phyloP scores from a whole-genome alignment of 2,797 vertebrate genomes.

The Scyliorhinus canicula region DNA sequence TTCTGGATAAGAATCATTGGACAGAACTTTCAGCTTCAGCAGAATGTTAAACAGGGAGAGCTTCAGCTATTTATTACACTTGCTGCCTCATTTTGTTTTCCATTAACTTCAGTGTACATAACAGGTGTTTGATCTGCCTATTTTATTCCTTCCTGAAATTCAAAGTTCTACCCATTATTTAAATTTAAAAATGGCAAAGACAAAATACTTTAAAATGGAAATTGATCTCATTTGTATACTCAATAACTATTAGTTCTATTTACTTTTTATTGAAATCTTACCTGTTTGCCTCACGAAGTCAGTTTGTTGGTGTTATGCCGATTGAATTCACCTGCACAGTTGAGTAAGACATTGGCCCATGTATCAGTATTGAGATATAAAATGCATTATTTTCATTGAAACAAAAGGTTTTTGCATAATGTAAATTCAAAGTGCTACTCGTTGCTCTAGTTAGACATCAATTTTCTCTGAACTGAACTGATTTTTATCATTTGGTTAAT shows the following conservation, averaged over 20 bases:
- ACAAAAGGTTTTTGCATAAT: background rate
- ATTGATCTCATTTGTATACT: background rate
- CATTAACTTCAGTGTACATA: background rate
- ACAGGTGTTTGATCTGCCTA: background rate
- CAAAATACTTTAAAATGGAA: background rate
- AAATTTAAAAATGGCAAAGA: background rate
- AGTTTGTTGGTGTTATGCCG: background rate
- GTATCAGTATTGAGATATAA: background rate
- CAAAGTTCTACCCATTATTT: background rate
- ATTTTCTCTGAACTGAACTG: background rate
- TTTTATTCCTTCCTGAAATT: background rate
- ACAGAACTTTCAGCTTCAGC: background rate
- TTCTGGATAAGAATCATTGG: background rate
- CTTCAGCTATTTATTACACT: background rate
- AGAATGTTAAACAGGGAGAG: background rate
- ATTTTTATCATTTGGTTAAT: conserved; percentile 37
- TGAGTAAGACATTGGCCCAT: background rate
- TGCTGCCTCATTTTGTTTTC: background rate
- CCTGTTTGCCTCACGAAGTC: background rate
- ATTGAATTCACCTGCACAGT: background rate
- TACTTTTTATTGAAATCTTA: background rate
- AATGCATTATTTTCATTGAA: background rate
- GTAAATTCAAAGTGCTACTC: background rate
- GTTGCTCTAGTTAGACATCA: background rate
- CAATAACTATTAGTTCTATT: background rate